A percentile compares a stretch with the other conserved stretches of the same genome.
Evolutionary conservation across 2,113 vertebrate species (phyloP).

Genomic region (Paradoxurus hermaphroditus): DNA sequence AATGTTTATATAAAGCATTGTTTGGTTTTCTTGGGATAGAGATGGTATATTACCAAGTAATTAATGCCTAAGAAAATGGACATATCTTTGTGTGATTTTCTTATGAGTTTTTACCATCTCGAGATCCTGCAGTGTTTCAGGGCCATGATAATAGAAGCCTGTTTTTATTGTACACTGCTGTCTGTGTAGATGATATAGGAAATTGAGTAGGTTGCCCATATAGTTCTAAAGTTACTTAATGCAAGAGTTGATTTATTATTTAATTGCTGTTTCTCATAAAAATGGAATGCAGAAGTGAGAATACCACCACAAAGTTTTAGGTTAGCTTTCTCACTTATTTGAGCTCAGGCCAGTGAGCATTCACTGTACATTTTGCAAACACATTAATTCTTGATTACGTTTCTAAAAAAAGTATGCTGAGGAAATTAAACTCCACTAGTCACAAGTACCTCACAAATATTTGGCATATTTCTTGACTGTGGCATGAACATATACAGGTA

Average conservation of each 20-base stretch:
- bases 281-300: neutral
- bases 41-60: neutral
- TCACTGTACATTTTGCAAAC: neutral
- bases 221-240: slow-evolving; percentile 23
- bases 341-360: neutral
- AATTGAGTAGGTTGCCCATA: neutral
- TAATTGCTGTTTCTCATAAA: slow-evolving; percentile 7
- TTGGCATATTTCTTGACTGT: neutral
- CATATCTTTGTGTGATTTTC: neutral
- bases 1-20: neutral
- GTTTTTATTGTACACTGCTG: neutral
- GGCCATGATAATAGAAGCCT: neutral
- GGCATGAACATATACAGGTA: neutral
- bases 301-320: neutral
- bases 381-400: slow-evolving; percentile 5
- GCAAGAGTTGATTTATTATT: slow-evolving; percentile 31
- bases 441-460: neutral
- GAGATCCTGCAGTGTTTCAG: neutral
- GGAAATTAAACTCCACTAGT: neutral
- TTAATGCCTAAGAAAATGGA: neutral
- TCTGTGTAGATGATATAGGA: neutral
- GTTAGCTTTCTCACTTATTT: neutral
- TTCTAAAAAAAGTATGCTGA: neutral
- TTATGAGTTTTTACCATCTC: slow-evolving; percentile 20
- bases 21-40: neutral